A percentile compares a stretch with the other conserved stretches of the same genome.
These are phyloP conservation scores for Atherinosoma microstoma DNA, from an alignment of 2,797 vertebrate species.

Conservation along the genomic window DNA sequence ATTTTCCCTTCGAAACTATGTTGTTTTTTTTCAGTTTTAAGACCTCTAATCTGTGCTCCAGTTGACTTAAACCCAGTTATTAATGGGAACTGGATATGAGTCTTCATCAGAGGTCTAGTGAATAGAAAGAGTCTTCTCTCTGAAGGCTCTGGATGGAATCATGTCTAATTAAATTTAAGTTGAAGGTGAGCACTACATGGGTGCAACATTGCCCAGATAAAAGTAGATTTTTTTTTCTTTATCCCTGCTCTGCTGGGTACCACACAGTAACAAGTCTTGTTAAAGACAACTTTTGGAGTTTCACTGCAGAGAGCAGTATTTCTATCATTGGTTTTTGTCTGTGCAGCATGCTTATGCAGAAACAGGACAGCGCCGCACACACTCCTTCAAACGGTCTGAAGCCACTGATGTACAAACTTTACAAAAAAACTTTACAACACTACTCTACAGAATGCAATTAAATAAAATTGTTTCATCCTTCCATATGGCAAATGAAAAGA, in stretches of 20 bases:
- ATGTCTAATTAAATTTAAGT: constrained; percentile 38
- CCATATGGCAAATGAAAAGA: neutral
- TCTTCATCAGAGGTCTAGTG: constrained; percentile 21
- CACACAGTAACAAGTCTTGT: constrained; percentile 4
- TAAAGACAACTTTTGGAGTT: neutral
- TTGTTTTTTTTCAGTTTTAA: constrained; percentile 17
- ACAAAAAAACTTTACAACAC: constrained; percentile 6
- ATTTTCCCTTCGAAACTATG: constrained; percentile 16
- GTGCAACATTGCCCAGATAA: constrained; percentile 17
- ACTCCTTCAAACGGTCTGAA: neutral
- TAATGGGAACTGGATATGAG: constrained; percentile 14
- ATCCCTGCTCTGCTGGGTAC: constrained; percentile 1
- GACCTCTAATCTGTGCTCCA: constrained; percentile 14
- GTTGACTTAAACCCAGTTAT: constrained; percentile 9
- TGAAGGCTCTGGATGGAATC: constrained; percentile 30
- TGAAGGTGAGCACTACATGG: constrained; percentile 25
- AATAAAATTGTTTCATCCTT: constrained; percentile 1
- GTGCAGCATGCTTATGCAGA: neutral
- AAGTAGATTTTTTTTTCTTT: neutral
- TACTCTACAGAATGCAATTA: neutral
- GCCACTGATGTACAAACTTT: constrained; percentile 11
- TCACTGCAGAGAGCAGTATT: neutral
- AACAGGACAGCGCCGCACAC: neutral
- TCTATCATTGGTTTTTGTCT: constrained; percentile 4
- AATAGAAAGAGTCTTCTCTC: constrained; percentile 16